Evolutionary conservation across 35 echinoderm and acorn worm species (phyloP), one percentile per base, ranked within the genome.

Genomic region (Eucidaris tribuloides): DNA sequence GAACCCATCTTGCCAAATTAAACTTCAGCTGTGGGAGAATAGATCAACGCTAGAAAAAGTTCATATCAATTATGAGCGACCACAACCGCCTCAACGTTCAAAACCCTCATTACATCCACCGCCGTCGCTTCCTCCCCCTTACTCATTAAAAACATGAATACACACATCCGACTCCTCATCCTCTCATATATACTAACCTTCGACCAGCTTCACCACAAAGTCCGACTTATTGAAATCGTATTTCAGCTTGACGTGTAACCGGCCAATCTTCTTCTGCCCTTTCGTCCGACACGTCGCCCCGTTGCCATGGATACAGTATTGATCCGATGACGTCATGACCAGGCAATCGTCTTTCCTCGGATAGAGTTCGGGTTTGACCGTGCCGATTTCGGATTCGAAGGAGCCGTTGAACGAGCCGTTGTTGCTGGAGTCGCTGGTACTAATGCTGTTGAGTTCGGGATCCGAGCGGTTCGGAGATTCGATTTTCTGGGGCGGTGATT

Each of bases 191-290:
- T 88, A n/a, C 57, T 78, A 62, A 89, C 91, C 91, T 93, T 88
- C 85, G 6, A 93, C 15, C 5, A 93, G 31, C 52, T 83, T 78
- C 13, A 93, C 85, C 24, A 88, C 72, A 46, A 93, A 88, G 42
- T 93, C 91, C 0, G 91, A 93, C 44, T 60, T 83, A 35, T 89
- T 76, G 80, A 93, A 93, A 44, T 86, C 83, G 25, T 93, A 93
- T 64, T 89, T 83, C 1, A 93, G 86, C 57, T 88, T 93, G 57
- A 89, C 71, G n/a, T 93, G 91, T 28, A 93, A 25, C 36, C 65
- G 81, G 18, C 91, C 91, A 29, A 65, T 38, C 41, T 78, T 82
- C 42, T 77, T 83, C 13, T 13, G 13, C 3, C 52, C 20, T 79
- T 77, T 83, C 61, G 77, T 88, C 33, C 59, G 46, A 28, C 45